Evolutionary conservation across 2,113 vertebrate genomes (phyloP).

Genomic region (Nesogale talazaci): DNA sequence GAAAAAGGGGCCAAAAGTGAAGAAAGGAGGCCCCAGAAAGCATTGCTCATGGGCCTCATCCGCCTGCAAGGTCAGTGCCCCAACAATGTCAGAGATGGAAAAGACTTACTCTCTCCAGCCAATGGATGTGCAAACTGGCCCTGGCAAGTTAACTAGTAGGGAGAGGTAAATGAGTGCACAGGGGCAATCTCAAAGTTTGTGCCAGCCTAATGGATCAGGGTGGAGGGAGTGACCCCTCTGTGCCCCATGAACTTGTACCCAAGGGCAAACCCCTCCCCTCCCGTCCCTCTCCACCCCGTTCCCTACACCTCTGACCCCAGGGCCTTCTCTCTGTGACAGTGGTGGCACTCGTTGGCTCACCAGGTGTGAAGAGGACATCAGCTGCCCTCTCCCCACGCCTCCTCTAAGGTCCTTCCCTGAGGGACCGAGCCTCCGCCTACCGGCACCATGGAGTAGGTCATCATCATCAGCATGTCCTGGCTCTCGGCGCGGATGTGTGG

Average conservation of each 20-base stretch:
- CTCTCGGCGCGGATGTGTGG: conserved; percentile 85
- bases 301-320: no score
- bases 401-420: no score
- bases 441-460: conserved; percentile 97
- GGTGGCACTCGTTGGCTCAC: background rate
- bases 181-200: background rate
- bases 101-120: background rate
- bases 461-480: conserved; percentile 93
- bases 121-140: background rate
- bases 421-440: conserved; percentile 85
- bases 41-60: background rate
- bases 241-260: no score
- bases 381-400: background rate
- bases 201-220: no score
- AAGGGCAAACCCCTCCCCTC: background rate
- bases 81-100: background rate
- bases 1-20: background rate
- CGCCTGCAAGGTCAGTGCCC: background rate
- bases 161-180: background rate
- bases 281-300: background rate
- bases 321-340: no score
- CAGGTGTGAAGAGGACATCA: background rate
- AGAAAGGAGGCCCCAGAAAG: background rate
- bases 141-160: background rate
- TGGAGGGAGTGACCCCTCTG: no score